Base-by-base conservation (phyloP, 2,888 invertebrate species). In the Barypeithes pellucidus region DNA sequence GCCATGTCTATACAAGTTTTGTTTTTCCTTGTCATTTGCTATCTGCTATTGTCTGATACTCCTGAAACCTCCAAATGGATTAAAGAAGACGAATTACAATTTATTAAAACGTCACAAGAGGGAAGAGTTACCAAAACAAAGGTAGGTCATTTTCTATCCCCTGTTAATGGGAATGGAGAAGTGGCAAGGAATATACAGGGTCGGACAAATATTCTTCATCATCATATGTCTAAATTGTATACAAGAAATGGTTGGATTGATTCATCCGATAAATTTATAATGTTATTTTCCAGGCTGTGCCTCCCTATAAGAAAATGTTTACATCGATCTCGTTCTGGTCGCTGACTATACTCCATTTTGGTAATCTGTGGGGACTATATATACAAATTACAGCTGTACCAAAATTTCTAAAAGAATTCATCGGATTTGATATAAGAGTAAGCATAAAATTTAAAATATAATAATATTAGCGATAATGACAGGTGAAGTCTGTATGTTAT, bases 381-480 rank as follows among this genome's bases (percentile, higher is more conserved):
- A 92, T 94, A 81, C 89, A 93, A 62, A 89, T 94, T 85, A 93
- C 92, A 0, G 91, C 91, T 43, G 92, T 93, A 59, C 94, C 94
- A 11, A 91, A 93, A 79, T 94, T 92, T 82, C 88, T 94, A 81
- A 91, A 92, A 50, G 91, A 91, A 79, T 88, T 92, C 0, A 85
- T 94, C 43, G 93, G 92, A 7, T 94, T 93, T 57, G 63, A 76
- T 20, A 74, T 76, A 14, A 72, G 59, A 47, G 76, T 76, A 45
- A 43, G 18, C 11, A 54, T 33, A 33, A n/a, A 24, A n/a, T 0
- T 18, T 20, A 3, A 47, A 47, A 20, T 1, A 3, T 20, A 2
- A 5, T 47, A 1, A 47, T 3, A 4, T 16, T 4, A 39, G 12
- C 39, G 12, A 33, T 5, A 33, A 33, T 33, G 8, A 33, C 8